These are phyloP conservation scores for Tenrec ecaudatus DNA, from an alignment of 2,113 vertebrate genomes.

Conservation along the genomic window DNA sequence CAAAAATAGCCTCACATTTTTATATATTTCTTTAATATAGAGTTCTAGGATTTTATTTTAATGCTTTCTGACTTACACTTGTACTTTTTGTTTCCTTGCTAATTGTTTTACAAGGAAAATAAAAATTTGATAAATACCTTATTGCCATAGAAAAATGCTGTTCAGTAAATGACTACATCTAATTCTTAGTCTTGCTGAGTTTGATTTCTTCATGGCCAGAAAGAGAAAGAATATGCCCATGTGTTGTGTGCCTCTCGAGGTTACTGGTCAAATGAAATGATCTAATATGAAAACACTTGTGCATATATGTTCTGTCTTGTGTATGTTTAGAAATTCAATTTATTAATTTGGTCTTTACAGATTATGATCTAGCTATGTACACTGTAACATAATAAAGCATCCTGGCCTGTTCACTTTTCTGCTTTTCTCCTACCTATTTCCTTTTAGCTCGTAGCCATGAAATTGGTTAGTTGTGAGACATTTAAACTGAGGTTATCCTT, in stretches of 20 bases:
- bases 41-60: no score
- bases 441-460: not conserved
- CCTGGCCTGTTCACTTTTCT: not conserved
- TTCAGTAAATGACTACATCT: not conserved
- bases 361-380: not conserved
- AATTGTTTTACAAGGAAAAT: not conserved
- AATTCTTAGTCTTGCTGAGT: not conserved
- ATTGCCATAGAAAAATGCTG: slow-evolving; percentile 14
- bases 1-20: no score
- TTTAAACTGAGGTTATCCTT: not conserved
- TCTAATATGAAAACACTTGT: not conserved
- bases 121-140: not conserved
- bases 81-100: not conserved
- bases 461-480: not conserved
- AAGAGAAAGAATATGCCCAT: not conserved
- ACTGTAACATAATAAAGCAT: not conserved
- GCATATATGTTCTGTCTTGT: no score
- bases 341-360: slow-evolving; percentile 19
- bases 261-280: not conserved
- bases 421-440: not conserved
- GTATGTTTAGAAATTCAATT: slow-evolving; percentile 2
- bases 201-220: not conserved
- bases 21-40: no score
- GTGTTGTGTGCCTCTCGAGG: not conserved
- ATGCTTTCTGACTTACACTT: not conserved